Conservation (phyloP, 2,113 vertebrate species). For the Gallinago media region DNA sequence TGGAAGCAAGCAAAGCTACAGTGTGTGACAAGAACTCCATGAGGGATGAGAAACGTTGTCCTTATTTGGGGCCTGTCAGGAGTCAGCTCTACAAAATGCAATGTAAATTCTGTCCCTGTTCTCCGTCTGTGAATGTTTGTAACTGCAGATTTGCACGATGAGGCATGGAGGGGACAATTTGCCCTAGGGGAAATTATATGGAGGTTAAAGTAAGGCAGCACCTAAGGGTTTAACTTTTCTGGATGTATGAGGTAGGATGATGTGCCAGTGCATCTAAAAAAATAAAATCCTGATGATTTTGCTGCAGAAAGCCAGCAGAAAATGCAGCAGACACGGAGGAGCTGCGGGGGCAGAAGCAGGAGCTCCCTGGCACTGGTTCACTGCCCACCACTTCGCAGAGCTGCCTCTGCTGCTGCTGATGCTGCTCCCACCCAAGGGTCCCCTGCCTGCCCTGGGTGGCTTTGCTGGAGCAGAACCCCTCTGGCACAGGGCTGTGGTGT, state of each 20-base stretch:
- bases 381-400: not conserved
- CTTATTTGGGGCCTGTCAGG: not conserved
- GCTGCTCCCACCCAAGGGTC: accelerated
- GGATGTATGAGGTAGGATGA: accelerated
- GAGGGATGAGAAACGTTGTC: not conserved
- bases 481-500: not conserved
- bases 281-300: not conserved
- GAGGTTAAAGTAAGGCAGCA: not conserved
- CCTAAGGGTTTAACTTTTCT: not conserved
- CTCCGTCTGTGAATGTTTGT: not conserved
- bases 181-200: not conserved
- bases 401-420: accelerated
- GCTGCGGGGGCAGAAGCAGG: not conserved
- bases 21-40: not conserved
- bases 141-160: accelerated
- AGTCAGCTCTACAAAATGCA: not conserved
- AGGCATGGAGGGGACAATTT: not conserved
- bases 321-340: not conserved
- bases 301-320: not conserved
- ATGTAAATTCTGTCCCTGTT: not conserved
- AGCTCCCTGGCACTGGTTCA: not conserved
- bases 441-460: not conserved
- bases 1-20: not conserved
- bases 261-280: not conserved
- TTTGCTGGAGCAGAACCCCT: not conserved